These are phyloP conservation scores for Lottia scabra DNA, from an alignment of 2,888 invertebrate species.

Conservation along the genomic window DNA sequence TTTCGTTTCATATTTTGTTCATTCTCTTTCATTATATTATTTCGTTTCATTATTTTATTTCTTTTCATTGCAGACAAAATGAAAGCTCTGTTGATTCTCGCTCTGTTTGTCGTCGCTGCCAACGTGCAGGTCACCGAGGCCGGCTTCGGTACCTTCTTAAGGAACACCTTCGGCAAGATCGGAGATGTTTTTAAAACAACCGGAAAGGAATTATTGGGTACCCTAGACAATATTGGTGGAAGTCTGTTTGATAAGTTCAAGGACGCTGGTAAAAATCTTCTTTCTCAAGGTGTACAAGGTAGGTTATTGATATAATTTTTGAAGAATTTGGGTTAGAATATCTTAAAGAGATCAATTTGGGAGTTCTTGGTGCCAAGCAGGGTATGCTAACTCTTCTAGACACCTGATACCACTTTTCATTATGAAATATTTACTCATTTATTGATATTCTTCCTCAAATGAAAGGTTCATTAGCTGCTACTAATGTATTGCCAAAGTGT, in stretches of 20 bases:
- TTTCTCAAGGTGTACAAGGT: background rate
- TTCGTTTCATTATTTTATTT: too few relatives aligned
- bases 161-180: background rate
- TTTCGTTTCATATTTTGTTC: too few relatives aligned
- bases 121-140: background rate
- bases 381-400: too few relatives aligned
- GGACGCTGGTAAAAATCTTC: background rate
- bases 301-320: background rate
- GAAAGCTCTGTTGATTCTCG: background rate
- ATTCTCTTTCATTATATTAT: too few relatives aligned
- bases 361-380: too few relatives aligned
- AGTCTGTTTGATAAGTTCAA: background rate
- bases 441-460: too few relatives aligned
- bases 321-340: too few relatives aligned
- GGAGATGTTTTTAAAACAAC: background rate
- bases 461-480: too few relatives aligned
- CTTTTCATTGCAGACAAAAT: background rate
- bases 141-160: background rate
- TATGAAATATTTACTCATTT: too few relatives aligned
- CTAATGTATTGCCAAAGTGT: too few relatives aligned
- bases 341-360: too few relatives aligned
- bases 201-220: background rate
- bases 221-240: background rate
- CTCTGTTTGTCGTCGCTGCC: background rate
- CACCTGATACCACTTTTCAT: too few relatives aligned